Evolutionary conservation across 2,888 invertebrate genomes (phyloP).

Genomic region (Dichetophora obliterata): DNA sequence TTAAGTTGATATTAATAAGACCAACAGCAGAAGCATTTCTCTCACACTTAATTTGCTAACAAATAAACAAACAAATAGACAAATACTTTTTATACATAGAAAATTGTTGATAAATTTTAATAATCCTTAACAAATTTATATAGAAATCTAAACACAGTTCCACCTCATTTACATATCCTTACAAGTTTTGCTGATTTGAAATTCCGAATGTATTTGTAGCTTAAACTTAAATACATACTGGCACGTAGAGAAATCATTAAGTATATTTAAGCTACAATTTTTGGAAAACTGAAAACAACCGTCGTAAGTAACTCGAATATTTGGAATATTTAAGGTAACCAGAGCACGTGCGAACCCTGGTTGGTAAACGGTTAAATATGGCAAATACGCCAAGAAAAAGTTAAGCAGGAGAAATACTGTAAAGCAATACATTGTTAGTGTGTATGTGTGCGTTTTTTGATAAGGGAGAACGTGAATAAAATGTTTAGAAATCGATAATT

Average conservation of each 20-base stretch:
- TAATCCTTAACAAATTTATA: neutral
- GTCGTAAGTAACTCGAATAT: neutral
- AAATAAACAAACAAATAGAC: too few species aligned
- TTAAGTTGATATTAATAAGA: too few species aligned
- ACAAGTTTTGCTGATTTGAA: neutral
- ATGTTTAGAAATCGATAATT: too few species aligned
- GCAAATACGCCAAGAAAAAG: neutral
- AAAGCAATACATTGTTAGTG: too few species aligned
- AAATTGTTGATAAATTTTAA: too few species aligned
- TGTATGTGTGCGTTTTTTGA: too few species aligned
- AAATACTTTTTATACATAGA: too few species aligned
- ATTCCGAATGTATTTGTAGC: neutral
- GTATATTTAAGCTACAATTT: neutral
- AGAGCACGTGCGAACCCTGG: neutral
- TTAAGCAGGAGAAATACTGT: neutral
- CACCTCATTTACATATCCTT: neutral
- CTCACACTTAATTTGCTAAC: too few species aligned
- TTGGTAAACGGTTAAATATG: neutral
- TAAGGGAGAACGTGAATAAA: too few species aligned
- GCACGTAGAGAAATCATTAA: neutral
- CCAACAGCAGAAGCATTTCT: too few species aligned
- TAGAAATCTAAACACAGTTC: neutral
- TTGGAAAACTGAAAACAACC: neutral
- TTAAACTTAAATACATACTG: neutral
- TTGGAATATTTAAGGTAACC: slow-evolving; percentile 1